phyloP scores from a whole-genome alignment of 2,797 vertebrate genomes.

The Neoniphon sammara region DNA sequence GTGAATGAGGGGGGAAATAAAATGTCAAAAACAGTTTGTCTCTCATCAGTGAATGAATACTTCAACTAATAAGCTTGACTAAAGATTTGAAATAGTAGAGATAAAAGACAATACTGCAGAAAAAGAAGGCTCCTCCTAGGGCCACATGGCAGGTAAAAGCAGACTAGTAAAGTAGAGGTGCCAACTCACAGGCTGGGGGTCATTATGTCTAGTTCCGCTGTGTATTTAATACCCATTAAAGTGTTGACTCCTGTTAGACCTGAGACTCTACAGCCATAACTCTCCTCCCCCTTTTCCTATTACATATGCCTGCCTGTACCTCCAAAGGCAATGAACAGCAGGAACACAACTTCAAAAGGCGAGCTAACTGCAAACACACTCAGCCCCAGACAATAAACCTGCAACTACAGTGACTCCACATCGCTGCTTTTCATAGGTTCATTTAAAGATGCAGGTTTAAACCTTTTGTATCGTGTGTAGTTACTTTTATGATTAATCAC shows the following conservation, averaged over 20 bases:
- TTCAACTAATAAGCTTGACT: background rate
- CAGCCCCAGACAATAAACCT: conserved; percentile 51
- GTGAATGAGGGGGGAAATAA: conserved; percentile 58
- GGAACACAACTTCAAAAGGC: conserved; percentile 72
- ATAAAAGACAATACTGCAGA: background rate
- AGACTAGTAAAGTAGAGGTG: conserved; percentile 43
- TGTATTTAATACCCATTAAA: conserved; percentile 72
- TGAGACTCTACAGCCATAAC: conserved; percentile 32
- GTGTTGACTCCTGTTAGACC: conserved; percentile 61
- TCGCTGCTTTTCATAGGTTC: conserved; percentile 35
- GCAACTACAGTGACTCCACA: conserved; percentile 31
- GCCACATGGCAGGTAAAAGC: conserved; percentile 58
- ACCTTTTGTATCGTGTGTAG: conserved; percentile 21
- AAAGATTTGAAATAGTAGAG: conserved; percentile 6
- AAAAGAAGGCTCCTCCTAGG: background rate
- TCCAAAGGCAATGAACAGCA: conserved; percentile 63
- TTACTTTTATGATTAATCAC: background rate
- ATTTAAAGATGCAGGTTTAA: conserved; percentile 45
- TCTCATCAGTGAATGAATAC: background rate
- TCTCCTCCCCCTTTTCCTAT: conserved; percentile 23
- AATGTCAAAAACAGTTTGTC: conserved; percentile 38
- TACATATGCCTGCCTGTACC: conserved; percentile 17
- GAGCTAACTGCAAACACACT: conserved; percentile 49
- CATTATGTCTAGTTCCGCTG: conserved; percentile 62
- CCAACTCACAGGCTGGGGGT: conserved; percentile 37